phyloP scores from a whole-genome alignment of 2,113 vertebrate species.

The Neotragus moschatus region DNA sequence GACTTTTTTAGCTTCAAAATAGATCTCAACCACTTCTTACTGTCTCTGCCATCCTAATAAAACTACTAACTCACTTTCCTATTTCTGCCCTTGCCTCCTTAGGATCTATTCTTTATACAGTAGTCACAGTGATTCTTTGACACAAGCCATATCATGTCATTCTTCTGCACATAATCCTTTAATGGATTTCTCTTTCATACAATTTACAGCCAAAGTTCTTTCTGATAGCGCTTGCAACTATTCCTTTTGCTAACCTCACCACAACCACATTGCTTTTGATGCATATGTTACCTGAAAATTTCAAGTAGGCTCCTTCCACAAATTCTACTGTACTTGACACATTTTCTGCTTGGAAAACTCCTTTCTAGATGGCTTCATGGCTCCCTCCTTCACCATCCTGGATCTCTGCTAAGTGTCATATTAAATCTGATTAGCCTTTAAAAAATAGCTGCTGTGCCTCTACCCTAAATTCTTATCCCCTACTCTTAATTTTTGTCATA shows the following conservation, averaged over 20 bases:
- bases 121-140: neutral
- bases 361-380: neutral
- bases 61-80: neutral
- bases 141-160: neutral
- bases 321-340: neutral
- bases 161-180: neutral
- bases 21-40: neutral
- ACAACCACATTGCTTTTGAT: neutral
- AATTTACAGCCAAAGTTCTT: neutral
- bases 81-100: neutral
- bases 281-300: neutral
- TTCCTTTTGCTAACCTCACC: neutral
- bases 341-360: neutral
- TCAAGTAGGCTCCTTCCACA: neutral
- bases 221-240: neutral
- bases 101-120: neutral
- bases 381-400: neutral
- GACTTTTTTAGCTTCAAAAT: neutral
- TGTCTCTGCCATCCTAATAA: neutral
- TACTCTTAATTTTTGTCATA: neutral
- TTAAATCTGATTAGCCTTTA: neutral
- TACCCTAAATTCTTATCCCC: neutral
- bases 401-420: neutral
- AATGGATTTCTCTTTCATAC: neutral
- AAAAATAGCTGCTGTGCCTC: neutral